Evolutionary conservation across 2,888 invertebrate species (phyloP).

Genomic region (Hydrotaea cyrtoneurina): DNA sequence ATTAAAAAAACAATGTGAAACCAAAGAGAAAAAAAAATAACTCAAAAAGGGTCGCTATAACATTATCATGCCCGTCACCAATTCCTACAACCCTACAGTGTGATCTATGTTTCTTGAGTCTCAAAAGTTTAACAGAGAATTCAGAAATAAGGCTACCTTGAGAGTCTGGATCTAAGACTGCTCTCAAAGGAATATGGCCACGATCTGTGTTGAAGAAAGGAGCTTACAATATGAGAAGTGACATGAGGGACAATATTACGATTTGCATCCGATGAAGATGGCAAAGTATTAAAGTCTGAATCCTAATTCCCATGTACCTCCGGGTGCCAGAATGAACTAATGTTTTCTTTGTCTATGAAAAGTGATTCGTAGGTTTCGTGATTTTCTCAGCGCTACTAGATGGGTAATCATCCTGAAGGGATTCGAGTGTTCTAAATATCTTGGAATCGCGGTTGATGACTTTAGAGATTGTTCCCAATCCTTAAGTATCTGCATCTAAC

Average conservation of each 20-base stretch:
- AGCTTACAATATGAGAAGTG: too few relatives aligned
- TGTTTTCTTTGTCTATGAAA: too few relatives aligned
- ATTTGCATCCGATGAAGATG: not conserved
- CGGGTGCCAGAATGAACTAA: not conserved
- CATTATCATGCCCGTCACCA: not conserved
- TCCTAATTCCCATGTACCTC: not conserved
- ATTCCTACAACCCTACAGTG: not conserved
- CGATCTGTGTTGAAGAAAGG: not conserved
- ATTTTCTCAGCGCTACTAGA: too few relatives aligned
- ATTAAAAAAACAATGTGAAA: too few relatives aligned
- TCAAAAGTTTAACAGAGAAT: not conserved
- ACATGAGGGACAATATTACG: not conserved
- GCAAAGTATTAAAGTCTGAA: not conserved
- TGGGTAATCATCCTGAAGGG: too few relatives aligned
- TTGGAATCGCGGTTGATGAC: too few relatives aligned
- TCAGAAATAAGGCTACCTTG: not conserved
- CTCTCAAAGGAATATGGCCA: not conserved
- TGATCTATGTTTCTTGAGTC: not conserved
- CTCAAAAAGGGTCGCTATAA: too few relatives aligned
- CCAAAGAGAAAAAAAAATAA: too few relatives aligned
- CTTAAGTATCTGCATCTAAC: too few relatives aligned
- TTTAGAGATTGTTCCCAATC: too few relatives aligned
- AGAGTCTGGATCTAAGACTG: not conserved
- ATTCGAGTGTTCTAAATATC: too few relatives aligned
- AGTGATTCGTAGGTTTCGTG: too few relatives aligned